phyloP scores from a whole-genome alignment of 2,797 vertebrate species.

The Echiichthys vipera region DNA sequence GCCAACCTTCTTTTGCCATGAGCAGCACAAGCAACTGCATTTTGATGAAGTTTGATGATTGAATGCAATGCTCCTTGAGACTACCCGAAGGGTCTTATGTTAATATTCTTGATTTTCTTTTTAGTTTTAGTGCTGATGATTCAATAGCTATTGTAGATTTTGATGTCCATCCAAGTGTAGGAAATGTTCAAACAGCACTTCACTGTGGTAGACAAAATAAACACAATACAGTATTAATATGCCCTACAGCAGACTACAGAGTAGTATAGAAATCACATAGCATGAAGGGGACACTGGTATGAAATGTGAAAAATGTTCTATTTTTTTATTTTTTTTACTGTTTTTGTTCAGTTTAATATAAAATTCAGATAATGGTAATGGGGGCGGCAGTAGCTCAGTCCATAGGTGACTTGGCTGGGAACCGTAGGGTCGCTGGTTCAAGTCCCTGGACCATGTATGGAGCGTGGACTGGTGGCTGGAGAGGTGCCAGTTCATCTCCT shows the following conservation, averaged over 20 bases:
- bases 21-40: conserved; percentile 2
- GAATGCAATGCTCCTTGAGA: background rate
- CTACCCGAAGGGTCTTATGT: background rate
- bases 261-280: background rate
- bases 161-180: background rate
- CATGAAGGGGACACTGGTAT: background rate
- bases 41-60: conserved; percentile 3
- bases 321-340: background rate
- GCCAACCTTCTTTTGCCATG: conserved; percentile 23
- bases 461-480: too few relatives aligned
- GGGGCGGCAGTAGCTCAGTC: too few relatives aligned
- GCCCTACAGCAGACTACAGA: conserved; percentile 5
- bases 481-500: too few relatives aligned
- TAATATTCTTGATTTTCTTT: conserved; percentile 4
- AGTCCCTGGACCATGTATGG: too few relatives aligned
- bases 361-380: conserved; percentile 5
- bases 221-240: conserved; percentile 31
- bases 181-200: conserved; percentile 9
- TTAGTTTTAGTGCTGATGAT: conserved; percentile 21
- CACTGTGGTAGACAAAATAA: conserved; percentile 29
- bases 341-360: conserved; percentile 1
- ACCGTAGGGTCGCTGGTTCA: too few relatives aligned
- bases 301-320: background rate
- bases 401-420: too few relatives aligned
- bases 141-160: conserved; percentile 16